These are phyloP conservation scores for Capitella teleta DNA, from an alignment of 1,140 invertebrate species.

Conservation along the genomic window DNA sequence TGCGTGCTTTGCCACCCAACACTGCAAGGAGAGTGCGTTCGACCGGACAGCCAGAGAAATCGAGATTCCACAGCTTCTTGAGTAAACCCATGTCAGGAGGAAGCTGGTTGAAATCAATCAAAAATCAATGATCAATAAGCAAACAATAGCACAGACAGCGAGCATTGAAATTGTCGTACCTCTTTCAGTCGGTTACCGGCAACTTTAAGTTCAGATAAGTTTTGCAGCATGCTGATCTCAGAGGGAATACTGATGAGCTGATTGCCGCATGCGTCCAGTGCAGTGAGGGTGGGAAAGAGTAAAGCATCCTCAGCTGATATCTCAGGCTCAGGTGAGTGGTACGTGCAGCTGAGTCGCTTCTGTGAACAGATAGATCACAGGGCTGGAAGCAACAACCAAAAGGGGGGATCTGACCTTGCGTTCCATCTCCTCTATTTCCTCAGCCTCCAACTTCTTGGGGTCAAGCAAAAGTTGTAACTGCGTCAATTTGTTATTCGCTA, in stretches of 20 bases:
- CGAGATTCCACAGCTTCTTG: constrained; percentile 87
- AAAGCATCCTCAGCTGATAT: constrained; percentile 41
- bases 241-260: constrained; percentile 64
- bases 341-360: neutral
- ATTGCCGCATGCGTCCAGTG: constrained; percentile 90
- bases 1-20: constrained; percentile 77
- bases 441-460: too few relatives aligned
- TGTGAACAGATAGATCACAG: too few relatives aligned
- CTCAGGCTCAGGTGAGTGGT: neutral
- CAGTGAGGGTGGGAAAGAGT: constrained; percentile 85
- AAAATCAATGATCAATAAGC: too few relatives aligned
- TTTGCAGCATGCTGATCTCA: constrained; percentile 71
- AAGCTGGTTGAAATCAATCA: constrained; percentile 41
- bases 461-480: neutral
- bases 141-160: too few relatives aligned
- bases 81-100: constrained; percentile 90
- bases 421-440: neutral
- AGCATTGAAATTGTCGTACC: constrained; percentile 45
- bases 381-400: neutral
- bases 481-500: constrained; percentile 11
- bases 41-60: constrained; percentile 72
- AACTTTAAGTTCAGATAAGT: constrained; percentile 87
- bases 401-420: neutral
- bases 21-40: constrained; percentile 84
- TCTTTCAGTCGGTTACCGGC: constrained; percentile 60